Conservation (phyloP, 2,113 vertebrate species). For the Naja naja region DNA sequence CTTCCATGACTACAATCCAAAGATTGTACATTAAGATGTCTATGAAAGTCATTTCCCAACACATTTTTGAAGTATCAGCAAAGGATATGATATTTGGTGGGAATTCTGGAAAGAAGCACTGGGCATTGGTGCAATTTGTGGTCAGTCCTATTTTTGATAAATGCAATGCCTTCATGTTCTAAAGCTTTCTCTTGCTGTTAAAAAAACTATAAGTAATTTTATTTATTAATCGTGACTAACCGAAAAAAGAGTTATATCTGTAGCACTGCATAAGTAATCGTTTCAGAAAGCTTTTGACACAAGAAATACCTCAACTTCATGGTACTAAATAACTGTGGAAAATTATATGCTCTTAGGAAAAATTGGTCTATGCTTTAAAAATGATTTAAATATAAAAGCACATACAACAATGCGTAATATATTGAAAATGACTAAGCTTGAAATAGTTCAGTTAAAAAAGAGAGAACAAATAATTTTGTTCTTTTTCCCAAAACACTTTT, state of each 20-base stretch:
- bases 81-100: not conserved
- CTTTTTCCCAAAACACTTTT: not conserved
- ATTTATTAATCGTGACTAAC: not conserved
- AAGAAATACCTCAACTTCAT: not conserved
- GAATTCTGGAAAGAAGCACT: not conserved
- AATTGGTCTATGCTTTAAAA: not conserved
- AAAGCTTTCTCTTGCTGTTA: not conserved
- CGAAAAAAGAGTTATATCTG: not conserved
- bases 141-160: not conserved
- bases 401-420: not conserved
- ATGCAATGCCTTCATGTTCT: not conserved
- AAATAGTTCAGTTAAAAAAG: not conserved
- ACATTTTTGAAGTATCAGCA: not conserved
- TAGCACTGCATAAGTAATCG: not conserved
- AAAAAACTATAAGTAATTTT: not conserved
- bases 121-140: not conserved
- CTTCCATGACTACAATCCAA: not conserved
- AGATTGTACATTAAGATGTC: not conserved
- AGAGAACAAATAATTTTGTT: not conserved
- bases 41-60: not conserved
- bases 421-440: not conserved
- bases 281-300: not conserved
- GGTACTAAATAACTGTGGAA: not conserved
- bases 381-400: not conserved
- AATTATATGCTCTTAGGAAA: constrained; percentile 13